Percentiles rank a stretch among this genome's conserved stretches.
These are phyloP conservation scores for Nannobrachium achirus DNA, from an alignment of 2,113 vertebrate species.

Conservation along the genomic window DNA sequence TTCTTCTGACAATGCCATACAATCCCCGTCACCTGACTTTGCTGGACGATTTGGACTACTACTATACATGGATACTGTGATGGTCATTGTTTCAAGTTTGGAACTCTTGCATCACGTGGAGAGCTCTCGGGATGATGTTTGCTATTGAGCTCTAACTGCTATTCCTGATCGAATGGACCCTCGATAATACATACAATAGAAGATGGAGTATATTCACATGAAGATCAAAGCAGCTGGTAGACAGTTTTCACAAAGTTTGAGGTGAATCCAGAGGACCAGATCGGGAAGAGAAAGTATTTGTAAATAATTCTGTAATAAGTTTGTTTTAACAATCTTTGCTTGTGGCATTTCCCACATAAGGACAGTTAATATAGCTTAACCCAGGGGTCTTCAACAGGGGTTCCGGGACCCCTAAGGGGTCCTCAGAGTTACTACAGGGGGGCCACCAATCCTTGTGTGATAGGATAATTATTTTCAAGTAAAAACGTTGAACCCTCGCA, in stretches of 20 bases:
- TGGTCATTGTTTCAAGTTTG: background rate
- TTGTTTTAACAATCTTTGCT: constrained; percentile 8
- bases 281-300: background rate
- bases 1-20: constrained; percentile 26
- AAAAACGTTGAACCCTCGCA: no score
- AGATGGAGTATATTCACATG: constrained; percentile 11
- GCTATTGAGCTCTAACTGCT: constrained; percentile 14
- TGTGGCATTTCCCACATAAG: constrained; percentile 21
- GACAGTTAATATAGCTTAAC: background rate
- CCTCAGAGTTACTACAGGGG: no score
- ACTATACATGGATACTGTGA: constrained; percentile 23
- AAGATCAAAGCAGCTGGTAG: constrained; percentile 20
- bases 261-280: background rate
- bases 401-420: no score
- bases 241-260: background rate
- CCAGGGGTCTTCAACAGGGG: no score
- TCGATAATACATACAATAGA: constrained; percentile 15
- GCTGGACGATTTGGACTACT: constrained; percentile 48
- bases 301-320: constrained; percentile 27
- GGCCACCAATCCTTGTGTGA: no score
- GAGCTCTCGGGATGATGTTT: constrained; percentile 26
- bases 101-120: constrained; percentile 35
- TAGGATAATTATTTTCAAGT: no score
- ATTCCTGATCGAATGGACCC: constrained; percentile 23
- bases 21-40: constrained; percentile 35